A percentile compares a stretch with the other conserved stretches of the same genome.
phyloP scores from a whole-genome alignment of 2,888 invertebrate species.

The Drosophila kokeensis region DNA sequence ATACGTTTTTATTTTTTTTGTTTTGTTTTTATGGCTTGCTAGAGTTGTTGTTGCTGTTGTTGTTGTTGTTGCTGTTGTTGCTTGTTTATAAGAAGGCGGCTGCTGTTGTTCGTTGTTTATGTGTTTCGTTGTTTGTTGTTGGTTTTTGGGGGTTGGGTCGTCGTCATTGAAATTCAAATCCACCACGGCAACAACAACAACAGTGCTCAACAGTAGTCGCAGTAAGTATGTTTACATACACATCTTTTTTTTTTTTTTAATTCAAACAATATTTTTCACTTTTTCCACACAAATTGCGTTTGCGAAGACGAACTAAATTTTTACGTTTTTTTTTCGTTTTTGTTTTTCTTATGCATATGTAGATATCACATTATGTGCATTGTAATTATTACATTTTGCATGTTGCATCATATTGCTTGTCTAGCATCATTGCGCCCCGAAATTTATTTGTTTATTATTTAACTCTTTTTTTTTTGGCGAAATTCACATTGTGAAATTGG shows the following conservation, averaged over 20 bases:
- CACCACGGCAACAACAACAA: slow-evolving; percentile 64
- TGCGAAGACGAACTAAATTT: slow-evolving; percentile 55
- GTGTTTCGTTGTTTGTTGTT: slow-evolving; percentile 62
- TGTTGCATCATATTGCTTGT: slow-evolving; percentile 28
- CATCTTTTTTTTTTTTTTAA: slow-evolving; percentile 8
- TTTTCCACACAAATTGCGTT: slow-evolving; percentile 84
- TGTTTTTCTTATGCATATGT: neutral
- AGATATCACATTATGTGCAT: slow-evolving; percentile 44
- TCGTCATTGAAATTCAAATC: slow-evolving; percentile 41
- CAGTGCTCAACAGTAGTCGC: slow-evolving; percentile 69
- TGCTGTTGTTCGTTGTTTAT: slow-evolving; percentile 60
- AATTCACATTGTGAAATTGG: slow-evolving; percentile 76
- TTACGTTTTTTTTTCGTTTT: neutral
- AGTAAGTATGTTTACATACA: slow-evolving; percentile 46
- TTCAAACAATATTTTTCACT: slow-evolving; percentile 63
- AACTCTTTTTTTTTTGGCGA: slow-evolving; percentile 53
- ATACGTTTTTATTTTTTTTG: slow-evolving; percentile 80
- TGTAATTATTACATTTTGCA: slow-evolving; percentile 39
- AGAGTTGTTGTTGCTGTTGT: slow-evolving; percentile 12
- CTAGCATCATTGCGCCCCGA: slow-evolving; percentile 42
- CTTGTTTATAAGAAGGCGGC: slow-evolving; percentile 34
- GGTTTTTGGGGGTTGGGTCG: slow-evolving; percentile 4
- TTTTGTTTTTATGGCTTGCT: slow-evolving; percentile 62
- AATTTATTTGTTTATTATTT: slow-evolving; percentile 27
- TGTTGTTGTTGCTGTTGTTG: slow-evolving; percentile 48